These are phyloP conservation scores for Tetramorium alpestre DNA, from an alignment of 1,140 invertebrate genomes.

Conservation along the genomic window DNA sequence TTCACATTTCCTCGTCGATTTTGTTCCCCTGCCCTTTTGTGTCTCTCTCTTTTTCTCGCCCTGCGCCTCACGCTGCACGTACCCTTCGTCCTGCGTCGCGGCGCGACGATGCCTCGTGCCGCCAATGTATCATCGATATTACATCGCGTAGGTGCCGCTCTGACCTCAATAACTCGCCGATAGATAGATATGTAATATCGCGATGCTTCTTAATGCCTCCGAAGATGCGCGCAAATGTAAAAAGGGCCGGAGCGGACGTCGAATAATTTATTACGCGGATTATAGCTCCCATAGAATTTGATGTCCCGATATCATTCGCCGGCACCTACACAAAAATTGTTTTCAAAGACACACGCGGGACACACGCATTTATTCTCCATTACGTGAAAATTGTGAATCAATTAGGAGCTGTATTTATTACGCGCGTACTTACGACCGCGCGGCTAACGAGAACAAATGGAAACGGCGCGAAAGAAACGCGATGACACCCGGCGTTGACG, in stretches of 20 bases:
- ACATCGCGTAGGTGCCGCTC: conserved; percentile 9
- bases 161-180: conserved; percentile 44
- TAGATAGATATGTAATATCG: conserved; percentile 24
- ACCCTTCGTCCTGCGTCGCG: neutral
- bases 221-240: conserved; percentile 10
- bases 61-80: neutral
- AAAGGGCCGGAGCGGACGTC: neutral
- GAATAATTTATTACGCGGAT: conserved; percentile 15
- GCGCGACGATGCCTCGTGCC: neutral
- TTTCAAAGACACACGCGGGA: neutral
- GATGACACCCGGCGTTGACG: neutral
- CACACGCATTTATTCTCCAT: neutral
- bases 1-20: conserved; percentile 55
- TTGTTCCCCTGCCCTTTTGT: neutral
- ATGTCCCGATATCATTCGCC: neutral
- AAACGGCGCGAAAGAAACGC: neutral
- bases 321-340: neutral
- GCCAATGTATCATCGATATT: conserved; percentile 62
- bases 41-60: neutral
- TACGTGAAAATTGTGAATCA: neutral
- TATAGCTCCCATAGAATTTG: neutral
- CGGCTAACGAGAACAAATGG: neutral
- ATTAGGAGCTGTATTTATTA: neutral
- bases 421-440: neutral
- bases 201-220: neutral